Conservation (phyloP, 2,113 vertebrate species). For the Pterophyllum scalare region DNA sequence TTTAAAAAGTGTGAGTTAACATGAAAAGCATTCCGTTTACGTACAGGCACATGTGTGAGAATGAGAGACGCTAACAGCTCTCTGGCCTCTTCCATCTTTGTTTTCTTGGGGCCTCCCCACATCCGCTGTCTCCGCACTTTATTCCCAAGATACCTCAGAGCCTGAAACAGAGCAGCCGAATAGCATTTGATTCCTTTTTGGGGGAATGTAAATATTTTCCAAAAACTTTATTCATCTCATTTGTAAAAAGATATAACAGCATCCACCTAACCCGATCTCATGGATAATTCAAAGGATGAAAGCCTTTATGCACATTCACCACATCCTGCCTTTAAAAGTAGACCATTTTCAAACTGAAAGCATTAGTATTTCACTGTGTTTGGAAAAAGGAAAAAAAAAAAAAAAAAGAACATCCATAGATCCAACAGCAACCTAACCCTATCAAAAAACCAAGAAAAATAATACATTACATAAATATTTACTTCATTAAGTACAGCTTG, state of each 20-base stretch:
- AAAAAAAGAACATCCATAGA: no score
- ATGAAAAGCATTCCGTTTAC: slow-evolving; percentile 1
- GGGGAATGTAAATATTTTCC: background rate
- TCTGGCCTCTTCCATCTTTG: slow-evolving; percentile 97
- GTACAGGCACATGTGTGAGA: slow-evolving; percentile 91
- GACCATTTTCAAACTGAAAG: background rate
- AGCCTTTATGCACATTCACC: background rate
- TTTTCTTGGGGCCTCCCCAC: slow-evolving; percentile 99
- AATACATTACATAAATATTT: background rate
- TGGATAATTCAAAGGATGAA: background rate
- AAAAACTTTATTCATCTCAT: background rate
- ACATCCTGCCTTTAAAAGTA: background rate
- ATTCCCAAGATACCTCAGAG: slow-evolving; percentile 94
- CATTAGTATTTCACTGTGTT: background rate
- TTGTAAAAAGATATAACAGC: background rate
- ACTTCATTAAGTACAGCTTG: no score
- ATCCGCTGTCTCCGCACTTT: slow-evolving; percentile 97
- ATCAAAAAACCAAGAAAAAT: background rate
- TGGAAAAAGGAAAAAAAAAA: no score
- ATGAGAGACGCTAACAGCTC: slow-evolving; percentile 95
- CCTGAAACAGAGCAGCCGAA: slow-evolving; percentile 77
- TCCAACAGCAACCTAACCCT: background rate
- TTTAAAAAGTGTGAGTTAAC: background rate
- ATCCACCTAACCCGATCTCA: background rate
- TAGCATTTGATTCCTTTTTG: background rate